Evolutionary conservation across 2,888 invertebrate genomes (phyloP).

Genomic region (Meiosimyza platycephala): DNA sequence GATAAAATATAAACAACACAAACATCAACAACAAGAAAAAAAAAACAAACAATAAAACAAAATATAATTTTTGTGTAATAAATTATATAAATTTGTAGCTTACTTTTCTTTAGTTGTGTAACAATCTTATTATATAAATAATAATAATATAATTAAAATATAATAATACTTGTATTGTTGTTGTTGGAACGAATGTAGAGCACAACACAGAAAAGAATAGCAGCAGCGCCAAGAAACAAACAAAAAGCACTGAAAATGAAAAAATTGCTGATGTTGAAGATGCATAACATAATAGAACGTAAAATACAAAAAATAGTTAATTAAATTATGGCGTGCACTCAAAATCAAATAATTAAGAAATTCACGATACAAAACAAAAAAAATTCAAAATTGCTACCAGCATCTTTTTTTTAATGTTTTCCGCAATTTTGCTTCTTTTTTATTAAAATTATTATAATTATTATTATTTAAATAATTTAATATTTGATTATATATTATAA

Average conservation of each 20-base stretch:
- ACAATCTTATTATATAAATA: constrained; percentile 30
- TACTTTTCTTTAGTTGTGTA: constrained; percentile 39
- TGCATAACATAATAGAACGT: not conserved
- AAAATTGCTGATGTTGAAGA: not conserved
- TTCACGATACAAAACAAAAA: not conserved
- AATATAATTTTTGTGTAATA: constrained; percentile 39
- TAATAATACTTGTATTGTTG: constrained; percentile 9
- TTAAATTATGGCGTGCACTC: constrained; percentile 14
- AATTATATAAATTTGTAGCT: constrained; percentile 41
- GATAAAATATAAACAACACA: constrained; percentile 18
- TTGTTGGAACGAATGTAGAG: constrained; percentile 15
- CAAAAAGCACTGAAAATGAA: constrained; percentile 10
- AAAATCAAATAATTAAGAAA: constrained; percentile 1
- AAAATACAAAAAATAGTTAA: constrained; percentile 15
- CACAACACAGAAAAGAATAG: constrained; percentile 8
- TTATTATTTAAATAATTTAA: constrained; percentile 4
- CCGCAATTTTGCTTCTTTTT: not conserved
- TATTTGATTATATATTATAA: constrained; percentile 10
- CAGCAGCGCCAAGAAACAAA: too few species aligned
- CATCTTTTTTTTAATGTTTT: constrained; percentile 11
- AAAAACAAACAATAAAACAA: constrained; percentile 19
- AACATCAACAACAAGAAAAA: constrained; percentile 5
- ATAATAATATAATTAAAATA: constrained; percentile 17
- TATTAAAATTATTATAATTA: constrained; percentile 7
- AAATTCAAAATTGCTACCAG: constrained; percentile 2